Evolutionary conservation across 30 jellyfish, hydroid and myxozoan species (phyloP).

Genomic region (Aurelia coerulea): DNA sequence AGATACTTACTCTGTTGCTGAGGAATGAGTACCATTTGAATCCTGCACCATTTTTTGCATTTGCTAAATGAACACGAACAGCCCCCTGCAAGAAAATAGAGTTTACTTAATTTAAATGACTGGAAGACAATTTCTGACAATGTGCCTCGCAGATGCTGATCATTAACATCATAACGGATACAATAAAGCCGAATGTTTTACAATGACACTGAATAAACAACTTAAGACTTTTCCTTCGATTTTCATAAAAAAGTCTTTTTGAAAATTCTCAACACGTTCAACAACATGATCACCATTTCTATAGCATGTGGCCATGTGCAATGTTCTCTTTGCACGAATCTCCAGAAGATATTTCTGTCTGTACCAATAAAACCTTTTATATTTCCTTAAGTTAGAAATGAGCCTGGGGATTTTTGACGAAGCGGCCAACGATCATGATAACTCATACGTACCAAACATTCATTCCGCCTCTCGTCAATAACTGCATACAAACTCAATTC

Average conservation of each 20-base stretch:
- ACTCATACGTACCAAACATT: constrained; percentile 40
- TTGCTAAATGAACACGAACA: constrained; percentile 54
- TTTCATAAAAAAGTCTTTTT: too few species aligned
- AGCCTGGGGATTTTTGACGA: too few species aligned
- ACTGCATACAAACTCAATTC: constrained; percentile 56
- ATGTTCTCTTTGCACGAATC: too few species aligned
- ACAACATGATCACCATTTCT: too few species aligned
- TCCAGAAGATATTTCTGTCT: too few species aligned
- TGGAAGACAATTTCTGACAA: background rate
- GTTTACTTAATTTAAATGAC: background rate
- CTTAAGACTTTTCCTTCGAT: too few species aligned
- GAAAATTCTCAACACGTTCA: too few species aligned
- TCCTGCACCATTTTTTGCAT: constrained; percentile 73
- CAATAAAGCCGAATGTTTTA: background rate
- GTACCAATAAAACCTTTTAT: too few species aligned
- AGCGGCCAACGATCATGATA: too few species aligned
- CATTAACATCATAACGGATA: background rate
- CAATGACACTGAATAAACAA: too few species aligned
- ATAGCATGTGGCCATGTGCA: too few species aligned
- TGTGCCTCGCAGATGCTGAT: background rate
- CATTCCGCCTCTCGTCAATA: constrained; percentile 33
- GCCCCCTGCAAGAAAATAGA: constrained; percentile 40
- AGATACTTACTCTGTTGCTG: constrained; percentile 68
- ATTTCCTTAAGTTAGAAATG: too few species aligned
- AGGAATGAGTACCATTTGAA: constrained; percentile 91